Conservation (phyloP, 2,113 vertebrate species). For the Ivindomyrus marchei region DNA sequence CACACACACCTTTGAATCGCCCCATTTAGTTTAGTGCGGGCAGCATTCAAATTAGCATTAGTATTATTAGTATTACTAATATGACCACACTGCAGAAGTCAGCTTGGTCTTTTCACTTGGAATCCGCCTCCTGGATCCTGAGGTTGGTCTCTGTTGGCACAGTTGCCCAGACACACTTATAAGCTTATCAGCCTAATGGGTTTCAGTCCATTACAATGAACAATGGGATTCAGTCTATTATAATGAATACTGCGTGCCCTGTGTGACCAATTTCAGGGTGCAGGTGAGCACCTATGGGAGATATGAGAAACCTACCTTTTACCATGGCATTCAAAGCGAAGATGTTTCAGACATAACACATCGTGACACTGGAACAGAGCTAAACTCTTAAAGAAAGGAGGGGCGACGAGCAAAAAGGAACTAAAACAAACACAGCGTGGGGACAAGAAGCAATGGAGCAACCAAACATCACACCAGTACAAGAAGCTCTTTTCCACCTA, state of each 20-base stretch:
- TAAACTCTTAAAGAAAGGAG: not conserved
- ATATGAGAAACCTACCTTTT: not conserved
- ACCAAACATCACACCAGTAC: not conserved
- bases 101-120: not conserved
- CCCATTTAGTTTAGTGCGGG: not conserved
- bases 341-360: not conserved
- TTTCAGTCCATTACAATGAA: not conserved
- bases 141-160: not conserved
- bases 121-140: not conserved
- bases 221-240: not conserved
- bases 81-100: not conserved
- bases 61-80: not conserved
- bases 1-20: not conserved
- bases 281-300: not conserved
- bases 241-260: not conserved
- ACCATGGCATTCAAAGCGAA: not conserved
- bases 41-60: not conserved
- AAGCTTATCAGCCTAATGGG: not conserved
- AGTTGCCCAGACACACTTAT: not conserved
- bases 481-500: not conserved
- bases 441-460: too few relatives aligned
- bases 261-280: not conserved
- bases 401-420: not conserved
- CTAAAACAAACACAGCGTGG: not conserved
- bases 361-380: not conserved